These are phyloP conservation scores for Trichonephila clavata DNA, from an alignment of 1,140 invertebrate genomes.

Conservation along the genomic window DNA sequence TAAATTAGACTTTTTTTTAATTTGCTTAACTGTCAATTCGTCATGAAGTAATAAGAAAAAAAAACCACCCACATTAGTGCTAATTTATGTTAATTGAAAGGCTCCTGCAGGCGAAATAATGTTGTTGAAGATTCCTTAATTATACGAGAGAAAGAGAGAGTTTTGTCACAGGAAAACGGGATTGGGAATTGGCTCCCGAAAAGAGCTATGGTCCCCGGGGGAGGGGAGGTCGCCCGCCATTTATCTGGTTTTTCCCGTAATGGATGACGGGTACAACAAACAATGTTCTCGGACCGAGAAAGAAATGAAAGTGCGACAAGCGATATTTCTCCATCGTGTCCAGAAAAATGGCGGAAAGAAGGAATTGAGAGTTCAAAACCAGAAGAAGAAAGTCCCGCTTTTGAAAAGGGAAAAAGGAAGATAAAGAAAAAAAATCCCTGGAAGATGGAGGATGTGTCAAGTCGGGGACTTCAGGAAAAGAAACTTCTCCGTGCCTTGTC, in stretches of 20 bases:
- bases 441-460: conserved; percentile 61
- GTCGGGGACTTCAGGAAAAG: conserved; percentile 40
- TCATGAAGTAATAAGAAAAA: too few species aligned
- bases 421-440: too few species aligned
- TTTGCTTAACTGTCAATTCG: too few species aligned
- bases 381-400: conserved; percentile 36
- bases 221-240: neutral
- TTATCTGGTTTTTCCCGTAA: conserved; percentile 62
- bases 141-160: neutral
- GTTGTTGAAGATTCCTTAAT: conserved; percentile 9
- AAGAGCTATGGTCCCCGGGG: neutral
- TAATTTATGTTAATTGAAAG: conserved; percentile 3
- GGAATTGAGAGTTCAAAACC: conserved; percentile 48
- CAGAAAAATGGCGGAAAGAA: conserved; percentile 18
- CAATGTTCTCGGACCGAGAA: conserved; percentile 30
- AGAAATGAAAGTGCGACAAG: conserved; percentile 68
- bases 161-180: neutral
- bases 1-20: too few species aligned
- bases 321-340: conserved; percentile 59
- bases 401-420: conserved; percentile 17
- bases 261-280: conserved; percentile 65
- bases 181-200: conserved; percentile 13
- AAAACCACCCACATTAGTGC: neutral
- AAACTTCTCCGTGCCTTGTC: conserved; percentile 47
- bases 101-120: neutral